A percentile compares a stretch with the other conserved stretches of the same genome.
Conservation (phyloP, 2,113 vertebrate species). For the Sebastes fasciatus region DNA sequence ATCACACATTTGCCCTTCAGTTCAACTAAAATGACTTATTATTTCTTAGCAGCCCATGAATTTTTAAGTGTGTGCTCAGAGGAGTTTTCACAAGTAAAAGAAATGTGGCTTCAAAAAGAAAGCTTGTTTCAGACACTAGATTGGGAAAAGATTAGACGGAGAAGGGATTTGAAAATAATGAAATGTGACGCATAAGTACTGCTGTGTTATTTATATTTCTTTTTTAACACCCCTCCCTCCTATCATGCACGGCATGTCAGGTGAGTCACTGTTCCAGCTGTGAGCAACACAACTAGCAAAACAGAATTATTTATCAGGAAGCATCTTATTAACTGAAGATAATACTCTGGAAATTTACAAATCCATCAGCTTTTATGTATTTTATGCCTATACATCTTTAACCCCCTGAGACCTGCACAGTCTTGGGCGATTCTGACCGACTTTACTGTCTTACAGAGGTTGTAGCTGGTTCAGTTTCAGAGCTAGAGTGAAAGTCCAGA, state of each 20-base stretch:
- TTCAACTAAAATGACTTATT: background rate
- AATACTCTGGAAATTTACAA: background rate
- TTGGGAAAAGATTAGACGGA: background rate
- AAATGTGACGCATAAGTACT: background rate
- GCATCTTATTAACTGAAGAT: background rate
- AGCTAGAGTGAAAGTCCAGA: no score
- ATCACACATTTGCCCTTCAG: background rate
- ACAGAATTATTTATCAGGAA: slow-evolving; percentile 3
- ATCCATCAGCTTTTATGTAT: background rate
- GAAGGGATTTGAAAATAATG: background rate
- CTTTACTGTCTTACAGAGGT: no score
- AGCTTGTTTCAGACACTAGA: background rate
- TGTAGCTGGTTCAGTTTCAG: no score
- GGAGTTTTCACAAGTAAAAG: background rate
- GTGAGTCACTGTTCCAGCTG: background rate
- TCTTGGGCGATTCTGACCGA: no score
- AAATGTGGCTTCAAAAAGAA: background rate
- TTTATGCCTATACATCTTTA: no score
- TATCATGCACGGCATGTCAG: no score
- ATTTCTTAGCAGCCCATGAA: background rate
- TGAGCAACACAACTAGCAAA: background rate
- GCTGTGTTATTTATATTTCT: background rate
- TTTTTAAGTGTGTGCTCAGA: background rate
- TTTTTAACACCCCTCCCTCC: background rate
- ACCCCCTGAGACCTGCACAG: no score